Base-by-base conservation (phyloP, 1,140 invertebrate species). In the Zaprionus lachaisei region DNA sequence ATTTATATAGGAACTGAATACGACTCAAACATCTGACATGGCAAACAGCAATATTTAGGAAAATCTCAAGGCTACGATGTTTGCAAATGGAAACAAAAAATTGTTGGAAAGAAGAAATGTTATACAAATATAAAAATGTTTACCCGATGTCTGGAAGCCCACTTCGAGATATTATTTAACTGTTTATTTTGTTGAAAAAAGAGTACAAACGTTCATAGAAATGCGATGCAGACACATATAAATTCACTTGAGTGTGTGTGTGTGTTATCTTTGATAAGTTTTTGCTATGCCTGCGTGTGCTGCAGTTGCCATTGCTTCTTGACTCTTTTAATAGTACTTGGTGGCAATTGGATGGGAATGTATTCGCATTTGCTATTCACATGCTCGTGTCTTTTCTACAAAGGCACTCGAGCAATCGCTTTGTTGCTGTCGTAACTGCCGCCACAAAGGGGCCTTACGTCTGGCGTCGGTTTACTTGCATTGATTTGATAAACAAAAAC, bases 391-490 rank as follows among this genome's bases (percentile, higher is more conserved):
- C 11, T 54, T n/a, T 20, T 51, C 22, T 31, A 61, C 20, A 51
- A 38, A 57, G 14, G 12, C 38, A 75, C 66, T 28, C 38, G 11
- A 57, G 6, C 57, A 54, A 41, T 49, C 12, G 61, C 24, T 14
- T 22, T 15, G 28, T 15, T 66, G 55, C 51, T 20, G 47, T 51
- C 20, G 47, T 24, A 51, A 24, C 47, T 20, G 17, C 47, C 17
- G 47, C 47, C 47, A 51, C 47, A 65, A 83, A 80, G 77, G 68
- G 73, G 77, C 68, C 69, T 51, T 12, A 0, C 5, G 60, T 24
- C 17, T 12, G 47, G 47, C 49, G 51, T 78, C 87, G 83, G 87
- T 65, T 63, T 57, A 58, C 73, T 80, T 47, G n/a, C 41, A 47
- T 70, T 72, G 83, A 83, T 80, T 83, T 78, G 26, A 56, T 28